Conservation (phyloP, 2,888 invertebrate species). For the Hirtodrosophila trivittata region DNA sequence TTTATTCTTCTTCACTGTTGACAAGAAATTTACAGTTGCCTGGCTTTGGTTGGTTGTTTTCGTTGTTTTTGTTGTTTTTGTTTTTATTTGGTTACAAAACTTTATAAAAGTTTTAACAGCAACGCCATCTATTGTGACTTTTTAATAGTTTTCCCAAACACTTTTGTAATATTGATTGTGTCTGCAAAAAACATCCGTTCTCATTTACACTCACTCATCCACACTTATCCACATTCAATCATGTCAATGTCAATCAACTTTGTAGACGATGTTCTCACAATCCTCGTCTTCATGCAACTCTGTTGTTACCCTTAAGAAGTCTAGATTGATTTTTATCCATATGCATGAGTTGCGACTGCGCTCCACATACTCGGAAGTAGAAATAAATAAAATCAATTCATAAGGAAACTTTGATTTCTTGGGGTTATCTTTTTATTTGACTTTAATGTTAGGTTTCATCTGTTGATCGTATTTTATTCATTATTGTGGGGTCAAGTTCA, state of each 20-base stretch:
- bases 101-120: conserved; percentile 40
- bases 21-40: conserved; percentile 53
- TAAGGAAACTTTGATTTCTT: too few relatives aligned
- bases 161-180: conserved; percentile 18
- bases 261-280: background rate
- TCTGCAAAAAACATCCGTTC: conserved; percentile 1
- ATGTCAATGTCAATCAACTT: background rate
- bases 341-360: too few relatives aligned
- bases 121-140: conserved; percentile 39
- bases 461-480: too few relatives aligned
- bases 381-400: too few relatives aligned
- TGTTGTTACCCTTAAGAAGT: too few relatives aligned
- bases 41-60: conserved; percentile 13
- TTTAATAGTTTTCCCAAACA: conserved; percentile 35
- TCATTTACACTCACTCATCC: background rate
- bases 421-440: too few relatives aligned
- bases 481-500: conserved; percentile 50
- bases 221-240: background rate
- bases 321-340: background rate
- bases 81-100: conserved; percentile 32
- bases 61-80: conserved; percentile 15
- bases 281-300: background rate
- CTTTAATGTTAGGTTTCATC: too few relatives aligned
- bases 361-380: too few relatives aligned
- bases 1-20: conserved; percentile 20